These are phyloP conservation scores for Volucella zonaria DNA, from an alignment of 2,888 invertebrate species.

Conservation along the genomic window DNA sequence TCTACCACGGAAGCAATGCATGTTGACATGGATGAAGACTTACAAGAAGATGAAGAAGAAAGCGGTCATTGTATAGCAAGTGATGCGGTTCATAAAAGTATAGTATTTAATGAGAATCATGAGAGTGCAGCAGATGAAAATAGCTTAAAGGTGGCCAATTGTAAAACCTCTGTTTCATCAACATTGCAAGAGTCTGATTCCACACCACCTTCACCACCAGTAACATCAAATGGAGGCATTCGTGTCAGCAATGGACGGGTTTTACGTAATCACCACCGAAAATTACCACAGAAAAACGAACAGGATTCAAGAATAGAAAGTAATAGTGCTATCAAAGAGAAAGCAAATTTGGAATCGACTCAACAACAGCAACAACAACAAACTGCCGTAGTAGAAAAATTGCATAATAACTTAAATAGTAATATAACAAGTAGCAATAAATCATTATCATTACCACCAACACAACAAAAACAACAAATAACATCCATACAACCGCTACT, in stretches of 20 bases:
- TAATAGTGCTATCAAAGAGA: slow-evolving; percentile 76
- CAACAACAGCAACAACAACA: slow-evolving; percentile 72
- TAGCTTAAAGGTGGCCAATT: slow-evolving; percentile 67
- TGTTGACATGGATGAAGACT: slow-evolving; percentile 59
- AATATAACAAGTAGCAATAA: slow-evolving; percentile 67
- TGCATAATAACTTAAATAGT: slow-evolving; percentile 71
- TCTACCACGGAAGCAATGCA: slow-evolving; percentile 54
- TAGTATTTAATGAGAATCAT: slow-evolving; percentile 82
- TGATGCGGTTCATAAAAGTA: slow-evolving; percentile 82
- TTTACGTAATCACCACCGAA: slow-evolving; percentile 75
- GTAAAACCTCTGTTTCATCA: slow-evolving; percentile 27
- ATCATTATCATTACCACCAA: slow-evolving; percentile 64
- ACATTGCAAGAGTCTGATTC: slow-evolving; percentile 3
- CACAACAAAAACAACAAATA: slow-evolving; percentile 55
- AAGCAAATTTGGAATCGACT: slow-evolving; percentile 76
- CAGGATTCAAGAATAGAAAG: slow-evolving; percentile 71
- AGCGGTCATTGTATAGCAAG: slow-evolving; percentile 77
- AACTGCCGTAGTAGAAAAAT: slow-evolving; percentile 72
- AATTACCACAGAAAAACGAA: slow-evolving; percentile 52
- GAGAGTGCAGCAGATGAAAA: slow-evolving; percentile 79
- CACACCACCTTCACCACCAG: slow-evolving; percentile 8
- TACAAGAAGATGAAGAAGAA: slow-evolving; percentile 48
- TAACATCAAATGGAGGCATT: slow-evolving; percentile 31
- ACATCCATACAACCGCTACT: slow-evolving; percentile 53
- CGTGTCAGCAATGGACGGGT: slow-evolving; percentile 70